Base-by-base conservation (phyloP, 2,888 invertebrate species). In the Epinotia bilunana region DNA sequence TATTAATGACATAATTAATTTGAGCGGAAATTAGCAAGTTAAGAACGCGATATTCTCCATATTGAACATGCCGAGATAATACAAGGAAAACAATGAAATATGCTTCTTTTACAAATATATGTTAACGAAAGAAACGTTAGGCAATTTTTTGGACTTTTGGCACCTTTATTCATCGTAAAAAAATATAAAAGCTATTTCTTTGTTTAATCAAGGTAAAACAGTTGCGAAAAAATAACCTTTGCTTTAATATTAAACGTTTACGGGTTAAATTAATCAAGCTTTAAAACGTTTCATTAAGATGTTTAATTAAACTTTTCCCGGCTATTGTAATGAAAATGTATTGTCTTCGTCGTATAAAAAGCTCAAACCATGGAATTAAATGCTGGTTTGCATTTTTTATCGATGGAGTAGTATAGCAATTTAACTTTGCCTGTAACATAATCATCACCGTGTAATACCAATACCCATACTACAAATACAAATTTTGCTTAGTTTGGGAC, bases 281-380 rank as follows among this genome's bases (percentile, higher is more conserved):
- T 28, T 69, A 58, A 68, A 68, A 39, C 12, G 12, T 33, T 65
- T 67, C n/a, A 46, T 55, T 67, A 55, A 33, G 16, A 7, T 43
- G 13, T 20, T 46, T 69, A 46, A 69, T 46, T 69, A 57, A 57
- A 68, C 20, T 46, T 57, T 6, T 11, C 12, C 20, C 58, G 43
- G 20, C 20, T n/a, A 58, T 11, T 5, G 20, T 58, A 28, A 60
- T 18, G 43, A 46, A 46, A 23, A 0, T 5, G 43, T 11, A 13
- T 43, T 58, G 2, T 28, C 7, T 18, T 43, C 20, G 39, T 20
- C 39, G 39, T 39, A 39, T 39, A 39, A 39, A 39, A 39, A 63
- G 7, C n/a, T 53, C 2, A n/a, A n/a, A n/a, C 53, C 53, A 49
- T 16, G 16, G 16, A 49, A 49, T 16, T 49, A 16, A 49, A 49